Percentiles rank a stretch among this genome's conserved stretches.
phyloP scores from a whole-genome alignment of 1,140 invertebrate genomes.

The Pristionchus pacificus region DNA sequence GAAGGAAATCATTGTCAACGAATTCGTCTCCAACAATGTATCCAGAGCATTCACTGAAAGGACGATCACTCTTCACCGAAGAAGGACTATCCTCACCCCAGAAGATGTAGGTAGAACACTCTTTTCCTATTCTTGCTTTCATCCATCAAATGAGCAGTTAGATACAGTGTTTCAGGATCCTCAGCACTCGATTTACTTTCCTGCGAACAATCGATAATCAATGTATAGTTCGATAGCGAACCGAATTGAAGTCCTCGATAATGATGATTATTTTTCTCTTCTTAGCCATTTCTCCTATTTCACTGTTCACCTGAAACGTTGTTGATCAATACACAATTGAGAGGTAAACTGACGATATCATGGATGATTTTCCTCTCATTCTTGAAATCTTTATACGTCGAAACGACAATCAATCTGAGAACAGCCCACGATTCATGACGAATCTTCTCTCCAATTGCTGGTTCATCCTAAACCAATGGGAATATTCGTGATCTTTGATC shows the following conservation, averaged over 20 bases:
- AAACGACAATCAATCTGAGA: not conserved
- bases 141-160: not conserved
- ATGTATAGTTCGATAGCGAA: not conserved
- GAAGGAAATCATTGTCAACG: not conserved
- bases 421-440: not conserved
- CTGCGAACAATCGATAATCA: not conserved
- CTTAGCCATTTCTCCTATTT: not conserved
- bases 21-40: not conserved
- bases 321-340: not conserved
- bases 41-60: not conserved
- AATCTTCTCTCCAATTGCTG: not conserved
- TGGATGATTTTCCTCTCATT: not conserved
- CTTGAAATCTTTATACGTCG: not conserved
- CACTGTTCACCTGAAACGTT: not conserved
- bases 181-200: not conserved
- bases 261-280: not conserved
- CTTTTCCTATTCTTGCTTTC: not conserved
- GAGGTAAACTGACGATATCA: not conserved
- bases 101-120: not conserved
- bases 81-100: not conserved
- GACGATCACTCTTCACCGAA: not conserved
- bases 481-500: too few relatives aligned
- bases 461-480: not conserved
- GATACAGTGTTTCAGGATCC: not conserved
- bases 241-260: not conserved